Base-by-base conservation (phyloP, 2,797 vertebrate species). In the Myotis findleyi region DNA sequence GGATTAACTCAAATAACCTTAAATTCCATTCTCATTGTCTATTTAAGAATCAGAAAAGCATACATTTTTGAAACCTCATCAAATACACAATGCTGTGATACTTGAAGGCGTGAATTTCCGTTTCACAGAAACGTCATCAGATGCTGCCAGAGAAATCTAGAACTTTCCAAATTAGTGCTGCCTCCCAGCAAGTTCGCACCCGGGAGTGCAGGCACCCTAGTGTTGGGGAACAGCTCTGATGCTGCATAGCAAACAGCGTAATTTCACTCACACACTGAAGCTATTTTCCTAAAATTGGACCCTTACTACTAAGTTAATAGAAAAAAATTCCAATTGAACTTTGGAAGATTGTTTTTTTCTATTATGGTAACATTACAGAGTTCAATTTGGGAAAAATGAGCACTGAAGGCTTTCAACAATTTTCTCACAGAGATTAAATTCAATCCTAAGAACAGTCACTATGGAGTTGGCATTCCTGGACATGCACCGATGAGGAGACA, bases 241-340 rank as follows among this genome's bases (percentile, higher is more conserved):
- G 85, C 86, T 85, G 55, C 25, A 57, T 96, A 97, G 94, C 97
- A 97, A 96, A 95, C 77, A 88, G 90, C 30, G 7, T 84, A 94
- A 97, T 96, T 97, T 96, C 87, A 47, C 95, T 93, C 96, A 93
- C 49, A 87, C 3, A 73, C 57, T 10, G 91, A 95, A 97, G 90
- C 77, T 77, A 33, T 97, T 97, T 97, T 95, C 94, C 91, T 85
- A 97, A 98, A 98, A 98, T 88, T 94, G 97, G 95, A 88, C 77
- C 75, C 96, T 97, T 97, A 97, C 97, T 97, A 96, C 91, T 84
- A 95, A 97, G 96, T 94, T 98, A 98, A 98, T 96, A 98, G 97
- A 89, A 98, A 98, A 97, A 97, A 98, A 98, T 87, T 96, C 83
- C 95, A 94, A 4, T 59, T 97, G 95, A 98, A 96, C 92, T 97